Base-by-base conservation (phyloP, 2,888 invertebrate genomes). In the Tinea trinotella region DNA sequence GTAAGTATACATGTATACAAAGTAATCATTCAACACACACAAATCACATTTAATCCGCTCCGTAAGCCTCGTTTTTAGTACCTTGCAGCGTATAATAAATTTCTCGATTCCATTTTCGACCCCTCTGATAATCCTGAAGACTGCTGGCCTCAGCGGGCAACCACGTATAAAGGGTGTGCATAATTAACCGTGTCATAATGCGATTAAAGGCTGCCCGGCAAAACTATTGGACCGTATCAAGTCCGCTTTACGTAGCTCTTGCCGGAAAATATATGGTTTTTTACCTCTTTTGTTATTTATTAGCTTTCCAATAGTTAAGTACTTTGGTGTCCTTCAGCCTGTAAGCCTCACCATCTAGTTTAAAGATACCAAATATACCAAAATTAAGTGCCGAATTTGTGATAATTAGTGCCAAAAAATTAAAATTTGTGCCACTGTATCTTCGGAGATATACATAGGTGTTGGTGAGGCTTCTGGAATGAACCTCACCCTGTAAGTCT, bases 171-270 rank as follows among this genome's bases (percentile, higher is more conserved):
- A 40, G 40, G 40, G 48, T 66, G 77, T 76, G 73, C 74, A 78
- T 77, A 77, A 78, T 78, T 77, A 77, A 74, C 68, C 76, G 72
- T 74, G 73, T 72, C 6, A 71, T 76, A 75, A 78, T 70, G 57
- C 71, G 76, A 78, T 78, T 76, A 76, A 68, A 68, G 60, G 59
- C 64, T 62, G 62, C 63, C 65, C 62, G 59, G 62, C 60, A 62
- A 54, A 64, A 57, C 65, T 62, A 67, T 60, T 64, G 61, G 62
- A 62, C 62, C 69, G 70, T 62, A 19, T 9, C 48, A n/a, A 48
- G n/a, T 3, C 40, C 40, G 13, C 40, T 13, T 13, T n/a, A 40
- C 12, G 40, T 40, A n/a, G n/a, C 40, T 13, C 6, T 40, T 2
- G 12, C 13, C 40, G 13, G 40, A 1, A 15, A 2, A 40, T 12